Percentiles rank a stretch among this genome's conserved stretches.
These are phyloP conservation scores for Phalangium opilio DNA, from an alignment of 2,888 invertebrate species.

Conservation along the genomic window DNA sequence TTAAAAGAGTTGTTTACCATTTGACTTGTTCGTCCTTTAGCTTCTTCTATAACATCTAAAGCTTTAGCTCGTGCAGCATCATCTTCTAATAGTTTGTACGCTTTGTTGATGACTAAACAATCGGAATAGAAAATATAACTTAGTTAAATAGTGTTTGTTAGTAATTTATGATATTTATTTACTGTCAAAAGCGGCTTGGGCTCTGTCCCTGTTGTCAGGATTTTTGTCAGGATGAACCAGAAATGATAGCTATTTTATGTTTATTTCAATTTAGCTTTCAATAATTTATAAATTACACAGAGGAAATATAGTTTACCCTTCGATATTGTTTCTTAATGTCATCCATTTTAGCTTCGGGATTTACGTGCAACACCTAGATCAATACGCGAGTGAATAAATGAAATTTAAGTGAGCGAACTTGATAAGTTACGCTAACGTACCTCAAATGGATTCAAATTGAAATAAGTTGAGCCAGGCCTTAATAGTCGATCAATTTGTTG, in stretches of 20 bases:
- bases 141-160: no score
- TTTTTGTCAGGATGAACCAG: slow-evolving; percentile 99
- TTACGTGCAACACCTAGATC: slow-evolving; percentile 74
- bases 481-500: slow-evolving; percentile 93
- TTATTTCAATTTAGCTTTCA: slow-evolving; percentile 13
- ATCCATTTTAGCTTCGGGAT: slow-evolving; percentile 72
- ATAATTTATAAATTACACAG: slow-evolving; percentile 1
- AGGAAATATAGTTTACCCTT: slow-evolving; percentile 38
- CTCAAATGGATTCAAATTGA: slow-evolving; percentile 81
- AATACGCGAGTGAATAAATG: no score
- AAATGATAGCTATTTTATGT: slow-evolving; percentile 72
- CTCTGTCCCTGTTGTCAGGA: slow-evolving; percentile 82
- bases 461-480: slow-evolving; percentile 93
- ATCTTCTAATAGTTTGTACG: slow-evolving; percentile 89
- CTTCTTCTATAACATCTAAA: slow-evolving; percentile 91
- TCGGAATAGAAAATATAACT: slow-evolving; percentile 1
- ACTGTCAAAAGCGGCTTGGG: slow-evolving; percentile 52
- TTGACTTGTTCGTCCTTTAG: slow-evolving; percentile 80
- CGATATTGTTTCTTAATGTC: slow-evolving; percentile 94
- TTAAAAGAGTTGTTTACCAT: no score
- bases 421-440: no score
- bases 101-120: slow-evolving; percentile 63
- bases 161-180: slow-evolving; percentile 26
- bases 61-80: slow-evolving; percentile 86
- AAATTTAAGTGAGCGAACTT: no score